Conservation (phyloP, 1,140 invertebrate genomes). For the Nautilus pompilius region DNA sequence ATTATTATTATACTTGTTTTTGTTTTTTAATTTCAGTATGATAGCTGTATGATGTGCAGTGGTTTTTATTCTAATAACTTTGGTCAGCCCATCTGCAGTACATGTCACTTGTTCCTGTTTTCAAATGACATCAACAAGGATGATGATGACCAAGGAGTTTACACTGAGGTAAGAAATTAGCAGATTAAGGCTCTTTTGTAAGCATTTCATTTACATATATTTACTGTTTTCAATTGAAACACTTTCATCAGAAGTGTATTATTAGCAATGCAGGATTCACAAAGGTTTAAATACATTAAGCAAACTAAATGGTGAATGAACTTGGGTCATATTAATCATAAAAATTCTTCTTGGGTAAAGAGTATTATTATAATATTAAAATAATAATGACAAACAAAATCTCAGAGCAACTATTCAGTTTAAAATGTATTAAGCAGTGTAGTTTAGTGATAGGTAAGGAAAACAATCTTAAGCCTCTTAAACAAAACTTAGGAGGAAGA, state of each 20-base stretch:
- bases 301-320: background rate
- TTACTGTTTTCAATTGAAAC: background rate
- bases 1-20: background rate
- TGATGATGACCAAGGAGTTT: constrained; percentile 46
- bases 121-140: constrained; percentile 68
- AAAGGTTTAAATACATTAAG: background rate
- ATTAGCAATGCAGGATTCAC: background rate
- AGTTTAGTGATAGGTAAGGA: no score
- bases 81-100: constrained; percentile 85
- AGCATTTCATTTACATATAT: constrained; percentile 17
- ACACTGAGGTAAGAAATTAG: constrained; percentile 32
- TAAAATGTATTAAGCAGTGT: no score
- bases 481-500: no score
- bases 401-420: no score
- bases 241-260: background rate
- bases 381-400: no score
- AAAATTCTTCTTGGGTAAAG: background rate
- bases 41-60: constrained; percentile 76
- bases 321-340: background rate
- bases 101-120: constrained; percentile 88
- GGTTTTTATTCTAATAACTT: constrained; percentile 90
- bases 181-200: no score
- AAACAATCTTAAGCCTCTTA: no score
- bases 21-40: constrained; percentile 32
- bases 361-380: no score